A percentile compares a stretch with the other conserved stretches of the same genome.
phyloP scores from a whole-genome alignment of 2,888 invertebrate genomes.

The Aphodius granarius region DNA sequence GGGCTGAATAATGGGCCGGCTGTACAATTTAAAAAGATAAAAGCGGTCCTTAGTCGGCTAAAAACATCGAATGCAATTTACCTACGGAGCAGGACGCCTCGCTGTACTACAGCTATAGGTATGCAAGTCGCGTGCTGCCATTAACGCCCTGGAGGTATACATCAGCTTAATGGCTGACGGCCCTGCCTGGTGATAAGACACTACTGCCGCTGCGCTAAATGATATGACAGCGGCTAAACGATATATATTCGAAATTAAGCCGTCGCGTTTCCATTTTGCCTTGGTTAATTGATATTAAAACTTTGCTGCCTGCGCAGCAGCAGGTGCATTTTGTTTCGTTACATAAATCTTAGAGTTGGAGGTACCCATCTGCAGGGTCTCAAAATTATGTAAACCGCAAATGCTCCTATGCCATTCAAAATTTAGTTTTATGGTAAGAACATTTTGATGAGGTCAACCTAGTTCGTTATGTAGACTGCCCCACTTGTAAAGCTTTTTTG shows the following conservation, averaged over 20 bases:
- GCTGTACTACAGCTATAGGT: neutral
- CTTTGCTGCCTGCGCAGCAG: conserved; percentile 8
- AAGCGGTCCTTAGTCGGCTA: neutral
- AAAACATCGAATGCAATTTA: neutral
- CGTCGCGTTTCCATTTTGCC: neutral
- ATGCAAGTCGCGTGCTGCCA: neutral
- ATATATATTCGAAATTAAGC: conserved; percentile 7
- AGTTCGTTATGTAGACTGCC: neutral
- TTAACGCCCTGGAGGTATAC: conserved; percentile 7
- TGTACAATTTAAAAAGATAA: neutral
- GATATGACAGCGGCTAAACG: conserved; percentile 22
- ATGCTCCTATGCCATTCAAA: neutral
- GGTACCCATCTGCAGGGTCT: no score
- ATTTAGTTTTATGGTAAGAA: neutral
- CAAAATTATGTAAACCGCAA: no score
- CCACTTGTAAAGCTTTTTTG: neutral
- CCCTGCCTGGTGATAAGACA: conserved; percentile 25
- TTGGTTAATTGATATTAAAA: conserved; percentile 19
- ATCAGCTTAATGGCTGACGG: conserved; percentile 24
- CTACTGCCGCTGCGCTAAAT: conserved; percentile 20
- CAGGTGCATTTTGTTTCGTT: conserved; percentile 3
- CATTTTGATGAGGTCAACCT: neutral
- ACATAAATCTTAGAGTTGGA: conserved; percentile 6
- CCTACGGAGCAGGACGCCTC: neutral
- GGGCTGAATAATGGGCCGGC: neutral